Evolutionary conservation across 2,113 vertebrate species (phyloP).

Genomic region (Myiopsitta monachus): DNA sequence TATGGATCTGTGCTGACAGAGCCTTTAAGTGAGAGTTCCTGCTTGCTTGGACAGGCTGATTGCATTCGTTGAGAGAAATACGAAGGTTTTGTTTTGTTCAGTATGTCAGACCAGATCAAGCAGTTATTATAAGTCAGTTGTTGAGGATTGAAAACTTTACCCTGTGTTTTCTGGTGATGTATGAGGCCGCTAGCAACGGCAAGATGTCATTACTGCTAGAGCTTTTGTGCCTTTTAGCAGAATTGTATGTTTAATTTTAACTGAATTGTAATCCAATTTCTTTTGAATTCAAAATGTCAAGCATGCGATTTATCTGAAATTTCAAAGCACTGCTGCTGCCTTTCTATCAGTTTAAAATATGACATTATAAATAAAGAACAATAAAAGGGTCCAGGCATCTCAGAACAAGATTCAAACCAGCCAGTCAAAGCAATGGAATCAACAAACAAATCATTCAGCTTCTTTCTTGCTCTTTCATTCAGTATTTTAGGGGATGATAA

Average conservation of each 20-base stretch:
- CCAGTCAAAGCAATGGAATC: background rate
- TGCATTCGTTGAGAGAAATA: background rate
- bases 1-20: background rate
- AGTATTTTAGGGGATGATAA: background rate
- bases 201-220: background rate
- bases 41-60: background rate
- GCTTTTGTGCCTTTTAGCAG: background rate
- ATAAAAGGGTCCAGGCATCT: background rate
- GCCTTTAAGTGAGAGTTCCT: background rate
- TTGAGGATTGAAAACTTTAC: background rate
- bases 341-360: background rate
- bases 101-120: background rate
- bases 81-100: background rate
- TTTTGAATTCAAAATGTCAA: constrained; percentile 30
- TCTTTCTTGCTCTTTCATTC: background rate
- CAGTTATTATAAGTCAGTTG: background rate
- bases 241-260: constrained; percentile 5
- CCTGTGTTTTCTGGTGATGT: background rate
- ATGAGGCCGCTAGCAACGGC: background rate
- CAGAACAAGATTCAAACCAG: background rate
- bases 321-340: background rate
- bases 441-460: background rate
- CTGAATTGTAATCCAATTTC: background rate
- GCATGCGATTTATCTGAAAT: background rate
- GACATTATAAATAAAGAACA: background rate